Percentiles rank a stretch among this genome's conserved stretches.
Evolutionary conservation across 2,113 vertebrate genomes (phyloP).

Genomic region (Lipophrys pholis): DNA sequence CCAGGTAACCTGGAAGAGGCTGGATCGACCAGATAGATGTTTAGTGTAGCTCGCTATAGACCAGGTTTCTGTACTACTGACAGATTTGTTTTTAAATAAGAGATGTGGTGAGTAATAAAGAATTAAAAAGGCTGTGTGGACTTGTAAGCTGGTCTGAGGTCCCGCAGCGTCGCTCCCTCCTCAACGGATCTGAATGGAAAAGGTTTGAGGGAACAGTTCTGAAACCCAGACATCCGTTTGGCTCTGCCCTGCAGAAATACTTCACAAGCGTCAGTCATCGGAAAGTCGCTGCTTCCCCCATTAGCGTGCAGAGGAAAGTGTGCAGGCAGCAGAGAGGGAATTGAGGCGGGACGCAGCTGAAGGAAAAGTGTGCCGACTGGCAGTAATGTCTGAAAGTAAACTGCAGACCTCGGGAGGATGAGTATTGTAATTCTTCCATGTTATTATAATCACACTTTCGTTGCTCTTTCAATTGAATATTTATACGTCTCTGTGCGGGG

Average conservation of each 20-base stretch:
- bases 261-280: constrained; percentile 14
- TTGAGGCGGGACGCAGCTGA: background rate
- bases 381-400: constrained; percentile 10
- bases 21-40: constrained; percentile 6
- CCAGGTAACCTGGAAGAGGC: constrained; percentile 60
- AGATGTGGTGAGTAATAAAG: background rate
- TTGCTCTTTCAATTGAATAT: constrained; percentile 56
- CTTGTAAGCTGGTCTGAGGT: constrained; percentile 61
- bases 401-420: constrained; percentile 28
- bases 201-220: background rate
- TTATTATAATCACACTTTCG: constrained; percentile 52
- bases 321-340: background rate
- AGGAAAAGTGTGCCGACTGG: constrained; percentile 10
- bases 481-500: constrained; percentile 79
- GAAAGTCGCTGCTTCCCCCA: background rate
- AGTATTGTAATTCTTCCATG: constrained; percentile 32
- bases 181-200: background rate
- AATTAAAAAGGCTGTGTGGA: constrained; percentile 6
- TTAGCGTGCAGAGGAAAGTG: background rate
- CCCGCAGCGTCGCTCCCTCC: background rate
- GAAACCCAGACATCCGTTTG: background rate
- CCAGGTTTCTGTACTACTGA: constrained; percentile 67
- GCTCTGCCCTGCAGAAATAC: constrained; percentile 22
- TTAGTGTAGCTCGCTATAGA: constrained; percentile 21
- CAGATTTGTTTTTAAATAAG: constrained; percentile 37